A percentile compares a stretch with the other conserved stretches of the same genome.
phyloP scores from a whole-genome alignment of 2,113 vertebrate species.

The Xyliphius kryptos region DNA sequence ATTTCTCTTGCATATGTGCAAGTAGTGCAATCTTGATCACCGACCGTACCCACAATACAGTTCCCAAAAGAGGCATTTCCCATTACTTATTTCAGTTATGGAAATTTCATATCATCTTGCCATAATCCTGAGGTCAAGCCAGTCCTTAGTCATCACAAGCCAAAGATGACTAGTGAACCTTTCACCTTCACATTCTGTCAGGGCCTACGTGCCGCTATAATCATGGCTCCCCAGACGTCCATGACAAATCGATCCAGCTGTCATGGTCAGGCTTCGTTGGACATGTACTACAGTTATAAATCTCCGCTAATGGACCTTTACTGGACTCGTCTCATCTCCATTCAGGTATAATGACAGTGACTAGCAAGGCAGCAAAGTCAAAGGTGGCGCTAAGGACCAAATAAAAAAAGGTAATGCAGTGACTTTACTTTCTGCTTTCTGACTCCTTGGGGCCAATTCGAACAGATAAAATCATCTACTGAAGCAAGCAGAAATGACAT shows the following conservation, averaged over 20 bases:
- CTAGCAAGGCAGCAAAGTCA: too few species aligned
- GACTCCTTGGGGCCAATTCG: constrained; percentile 14
- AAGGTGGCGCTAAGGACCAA: constrained; percentile 37
- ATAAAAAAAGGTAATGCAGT: constrained; percentile 30
- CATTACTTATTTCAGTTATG: too few species aligned
- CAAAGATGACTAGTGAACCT: too few species aligned
- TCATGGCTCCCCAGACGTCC: constrained; percentile 25
- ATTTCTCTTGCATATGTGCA: too few species aligned
- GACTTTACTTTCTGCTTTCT: constrained; percentile 18
- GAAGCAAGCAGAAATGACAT: constrained; percentile 7
- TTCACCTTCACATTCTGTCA: too few species aligned
- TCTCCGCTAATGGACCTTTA: constrained; percentile 38
- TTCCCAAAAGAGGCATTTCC: too few species aligned
- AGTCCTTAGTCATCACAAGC: too few species aligned
- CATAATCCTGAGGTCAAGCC: too few species aligned
- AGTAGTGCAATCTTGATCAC: too few species aligned
- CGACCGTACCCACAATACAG: too few species aligned
- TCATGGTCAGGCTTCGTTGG: constrained; percentile 34
- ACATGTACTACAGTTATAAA: constrained; percentile 39
- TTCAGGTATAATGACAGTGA: constrained; percentile 34
- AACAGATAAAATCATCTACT: constrained; percentile 31
- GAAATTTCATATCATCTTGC: too few species aligned
- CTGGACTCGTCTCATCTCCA: constrained; percentile 35
- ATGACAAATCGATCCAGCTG: constrained; percentile 44
- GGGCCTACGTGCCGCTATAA: constrained; percentile 30